Percentiles rank a stretch among this genome's conserved stretches.
phyloP scores from a whole-genome alignment of 1,140 invertebrate genomes.

The Drosophila rufa region DNA sequence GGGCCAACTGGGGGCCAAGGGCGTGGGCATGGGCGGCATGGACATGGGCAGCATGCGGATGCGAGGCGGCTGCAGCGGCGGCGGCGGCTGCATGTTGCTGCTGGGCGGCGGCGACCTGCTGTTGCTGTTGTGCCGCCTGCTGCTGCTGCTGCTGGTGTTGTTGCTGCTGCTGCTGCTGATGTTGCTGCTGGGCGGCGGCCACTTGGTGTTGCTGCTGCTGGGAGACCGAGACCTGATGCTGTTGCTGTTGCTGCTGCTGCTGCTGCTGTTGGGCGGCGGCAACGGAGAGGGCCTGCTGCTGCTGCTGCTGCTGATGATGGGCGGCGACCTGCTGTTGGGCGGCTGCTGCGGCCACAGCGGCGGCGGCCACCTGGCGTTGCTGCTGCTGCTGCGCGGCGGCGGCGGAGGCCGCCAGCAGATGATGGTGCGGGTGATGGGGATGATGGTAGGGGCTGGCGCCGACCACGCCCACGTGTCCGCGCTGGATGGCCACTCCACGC shows the following conservation, averaged over 20 bases:
- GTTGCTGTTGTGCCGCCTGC: conserved; percentile 57
- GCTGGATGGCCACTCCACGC: conserved; percentile 89
- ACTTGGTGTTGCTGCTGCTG: conserved; percentile 82
- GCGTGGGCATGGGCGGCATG: conserved; percentile 63
- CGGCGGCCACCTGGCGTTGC: conserved; percentile 88
- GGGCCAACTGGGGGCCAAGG: conserved; percentile 59
- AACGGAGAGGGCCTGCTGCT: conserved; percentile 86
- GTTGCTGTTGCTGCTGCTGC: conserved; percentile 86
- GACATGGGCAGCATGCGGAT: conserved; percentile 65
- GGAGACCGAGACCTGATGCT: conserved; percentile 86
- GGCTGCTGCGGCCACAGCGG: conserved; percentile 86
- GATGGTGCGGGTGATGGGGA: conserved; percentile 85
- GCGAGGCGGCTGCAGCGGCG: conserved; percentile 57
- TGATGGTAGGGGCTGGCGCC: conserved; percentile 87
- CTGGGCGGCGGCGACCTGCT: conserved; percentile 47
- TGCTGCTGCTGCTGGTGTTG: conserved; percentile 85
- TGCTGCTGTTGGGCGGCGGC: conserved; percentile 88
- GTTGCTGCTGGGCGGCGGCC: conserved; percentile 57
- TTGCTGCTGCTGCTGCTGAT: conserved; percentile 64
- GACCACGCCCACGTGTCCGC: conserved; percentile 87
- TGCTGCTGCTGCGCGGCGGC: conserved; percentile 87
- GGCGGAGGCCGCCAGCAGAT: conserved; percentile 88
- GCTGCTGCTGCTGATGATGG: conserved; percentile 86
- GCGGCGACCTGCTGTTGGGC: conserved; percentile 88
- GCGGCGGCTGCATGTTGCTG: conserved; percentile 65